phyloP scores from a whole-genome alignment of 2,797 vertebrate genomes.

The Sparidentex hasta region DNA sequence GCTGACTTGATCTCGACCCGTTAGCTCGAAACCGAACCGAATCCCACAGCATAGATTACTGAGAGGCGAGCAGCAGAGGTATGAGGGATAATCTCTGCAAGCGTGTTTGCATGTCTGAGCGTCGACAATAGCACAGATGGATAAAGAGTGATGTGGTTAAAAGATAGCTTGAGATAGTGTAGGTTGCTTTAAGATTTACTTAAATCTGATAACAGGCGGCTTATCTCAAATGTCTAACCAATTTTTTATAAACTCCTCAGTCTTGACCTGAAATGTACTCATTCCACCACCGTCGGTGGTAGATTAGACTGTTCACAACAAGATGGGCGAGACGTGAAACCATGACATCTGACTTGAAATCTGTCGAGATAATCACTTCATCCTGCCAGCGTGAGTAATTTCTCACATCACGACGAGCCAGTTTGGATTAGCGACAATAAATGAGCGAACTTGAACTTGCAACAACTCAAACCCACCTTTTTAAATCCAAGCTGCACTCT shows the following conservation, averaged over 20 bases:
- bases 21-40: slow-evolving; percentile 23
- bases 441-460: neutral
- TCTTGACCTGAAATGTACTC: slow-evolving; percentile 61
- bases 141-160: slow-evolving; percentile 37
- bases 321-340: slow-evolving; percentile 25
- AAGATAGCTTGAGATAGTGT: neutral
- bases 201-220: slow-evolving; percentile 53
- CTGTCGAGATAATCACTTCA: slow-evolving; percentile 25
- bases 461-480: neutral
- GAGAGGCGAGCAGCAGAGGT: neutral
- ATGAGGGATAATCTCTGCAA: neutral
- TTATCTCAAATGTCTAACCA: slow-evolving; percentile 51
- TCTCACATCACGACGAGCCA: neutral
- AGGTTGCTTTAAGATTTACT: neutral
- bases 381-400: slow-evolving; percentile 16
- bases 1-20: slow-evolving; percentile 30
- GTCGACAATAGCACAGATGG: neutral
- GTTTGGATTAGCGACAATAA: neutral
- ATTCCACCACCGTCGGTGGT: slow-evolving; percentile 10
- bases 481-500: neutral
- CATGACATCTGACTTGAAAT: slow-evolving; percentile 33
- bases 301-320: slow-evolving; percentile 37
- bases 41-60: neutral
- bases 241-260: slow-evolving; percentile 59
- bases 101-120: neutral